Base-by-base conservation (phyloP, 2,888 invertebrate species). In the Deroplatys truncata region DNA sequence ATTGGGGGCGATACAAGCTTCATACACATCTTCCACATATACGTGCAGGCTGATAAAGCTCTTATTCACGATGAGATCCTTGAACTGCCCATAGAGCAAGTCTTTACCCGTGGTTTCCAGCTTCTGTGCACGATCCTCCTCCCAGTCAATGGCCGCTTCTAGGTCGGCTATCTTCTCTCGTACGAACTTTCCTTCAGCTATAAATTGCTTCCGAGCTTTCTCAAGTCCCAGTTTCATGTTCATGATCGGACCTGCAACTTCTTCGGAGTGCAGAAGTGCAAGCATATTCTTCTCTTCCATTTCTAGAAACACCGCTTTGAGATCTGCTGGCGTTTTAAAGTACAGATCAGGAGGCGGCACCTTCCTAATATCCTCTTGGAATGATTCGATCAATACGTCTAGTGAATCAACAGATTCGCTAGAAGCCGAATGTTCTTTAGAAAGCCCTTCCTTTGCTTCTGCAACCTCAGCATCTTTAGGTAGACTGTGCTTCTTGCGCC, bases 231-330 rank as follows among this genome's bases (percentile, higher is more conserved):
- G 13, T 35, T 93, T 93, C 89, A 96, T 93, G 85, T 93, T 94
- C 82, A 94, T 94, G 88, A 95, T 93, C 29, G 94, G 95, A 16
- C 94, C 94, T 0, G 94, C 94, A 85, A 96, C 91, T 90, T 95
- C 94, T 91, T 95, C 95, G 5, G 95, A 94, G 91, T 96, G 95
- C 84, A 95, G 93, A 91, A 96, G 94, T 88, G 95, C 95, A 92
- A 95, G 95, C 89, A 96, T 92, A 92, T 96, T 96, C 92, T 96
- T 96, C 91, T 94, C 93, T 92, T 96, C 96, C 92, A 96, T 95
- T 56, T 94, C 94, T 89, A 94, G 93, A 91, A 96, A 96, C 84
- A 96, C 94, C 84, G 94, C 92, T 86, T 95, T 92, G 85, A 87
- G 87, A 13, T 87, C 82, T 2, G 16, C 91, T 0, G 96, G 95